Conservation (phyloP, 2,888 invertebrate genomes). For the Hypomecis atomaria region DNA sequence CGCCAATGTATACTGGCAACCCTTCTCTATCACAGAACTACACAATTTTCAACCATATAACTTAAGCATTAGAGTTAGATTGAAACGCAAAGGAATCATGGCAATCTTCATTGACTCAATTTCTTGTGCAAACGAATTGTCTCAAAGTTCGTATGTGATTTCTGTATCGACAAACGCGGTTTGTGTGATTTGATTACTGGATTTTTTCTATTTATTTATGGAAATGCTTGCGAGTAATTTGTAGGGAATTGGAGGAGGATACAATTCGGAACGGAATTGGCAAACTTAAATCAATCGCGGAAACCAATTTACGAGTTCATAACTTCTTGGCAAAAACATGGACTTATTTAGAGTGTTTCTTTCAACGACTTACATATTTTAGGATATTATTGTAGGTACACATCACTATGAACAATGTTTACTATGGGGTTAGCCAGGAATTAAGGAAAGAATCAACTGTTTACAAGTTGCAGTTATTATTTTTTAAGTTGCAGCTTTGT, state of each 20-base stretch:
- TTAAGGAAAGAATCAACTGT: too few relatives aligned
- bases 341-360: too few relatives aligned
- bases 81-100: conserved; percentile 27
- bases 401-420: too few relatives aligned
- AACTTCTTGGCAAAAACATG: too few relatives aligned
- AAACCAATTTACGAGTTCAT: not conserved
- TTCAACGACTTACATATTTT: too few relatives aligned
- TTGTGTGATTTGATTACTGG: conserved; percentile 31
- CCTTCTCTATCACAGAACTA: not conserved
- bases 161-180: conserved; percentile 47
- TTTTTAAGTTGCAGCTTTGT: too few relatives aligned
- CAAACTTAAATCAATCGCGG: not conserved
- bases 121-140: conserved; percentile 59
- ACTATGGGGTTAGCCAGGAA: too few relatives aligned
- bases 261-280: not conserved
- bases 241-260: conserved; percentile 10
- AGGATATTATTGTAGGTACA: too few relatives aligned
- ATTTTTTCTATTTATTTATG: conserved; percentile 24
- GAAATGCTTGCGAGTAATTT: conserved; percentile 17
- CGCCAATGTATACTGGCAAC: conserved; percentile 46
- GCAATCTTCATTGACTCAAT: conserved; percentile 58
- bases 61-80: not conserved
- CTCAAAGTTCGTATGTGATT: conserved; percentile 49
- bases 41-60: conserved; percentile 5
- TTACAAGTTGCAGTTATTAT: too few relatives aligned